Conservation (phyloP, 2,113 vertebrate genomes). For the Corynorhinus townsendii region DNA sequence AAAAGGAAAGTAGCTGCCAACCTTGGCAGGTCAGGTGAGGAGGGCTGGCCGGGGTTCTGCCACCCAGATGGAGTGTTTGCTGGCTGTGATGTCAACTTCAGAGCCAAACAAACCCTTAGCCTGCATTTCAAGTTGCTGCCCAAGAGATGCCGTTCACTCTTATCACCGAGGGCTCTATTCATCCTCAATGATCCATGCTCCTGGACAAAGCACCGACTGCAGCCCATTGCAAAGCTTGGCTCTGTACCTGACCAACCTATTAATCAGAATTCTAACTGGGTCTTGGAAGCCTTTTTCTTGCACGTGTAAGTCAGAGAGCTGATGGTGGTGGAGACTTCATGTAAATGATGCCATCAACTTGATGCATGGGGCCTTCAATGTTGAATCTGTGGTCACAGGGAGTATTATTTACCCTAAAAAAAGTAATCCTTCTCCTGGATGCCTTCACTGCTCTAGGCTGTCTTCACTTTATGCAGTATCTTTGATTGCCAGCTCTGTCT, state of each 20-base stretch:
- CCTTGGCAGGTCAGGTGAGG: constrained; percentile 79
- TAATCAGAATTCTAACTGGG: constrained; percentile 21
- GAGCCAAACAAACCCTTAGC: neutral
- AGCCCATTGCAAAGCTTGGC: constrained; percentile 32
- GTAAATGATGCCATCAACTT: constrained; percentile 30
- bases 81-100: constrained; percentile 63
- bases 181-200: constrained; percentile 35
- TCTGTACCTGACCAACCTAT: neutral
- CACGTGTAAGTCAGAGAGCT: neutral
- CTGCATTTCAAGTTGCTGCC: constrained; percentile 46
- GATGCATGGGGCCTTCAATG: neutral
- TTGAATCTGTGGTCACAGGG: neutral
- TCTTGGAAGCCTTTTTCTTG: neutral
- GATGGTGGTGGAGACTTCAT: neutral
- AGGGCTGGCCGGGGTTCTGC: constrained; percentile 39
- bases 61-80: constrained; percentile 66
- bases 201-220: constrained; percentile 46
- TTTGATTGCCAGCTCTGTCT: neutral
- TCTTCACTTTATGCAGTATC: neutral
- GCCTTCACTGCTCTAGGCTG: neutral
- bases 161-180: constrained; percentile 16
- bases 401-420: constrained; percentile 57
- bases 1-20: constrained; percentile 11
- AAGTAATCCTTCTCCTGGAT: constrained; percentile 2
- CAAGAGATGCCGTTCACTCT: constrained; percentile 55